Percentiles rank a stretch among this genome's conserved stretches.
Evolutionary conservation across 1,140 invertebrate species (phyloP).

Genomic region (Halotydeus destructor): DNA sequence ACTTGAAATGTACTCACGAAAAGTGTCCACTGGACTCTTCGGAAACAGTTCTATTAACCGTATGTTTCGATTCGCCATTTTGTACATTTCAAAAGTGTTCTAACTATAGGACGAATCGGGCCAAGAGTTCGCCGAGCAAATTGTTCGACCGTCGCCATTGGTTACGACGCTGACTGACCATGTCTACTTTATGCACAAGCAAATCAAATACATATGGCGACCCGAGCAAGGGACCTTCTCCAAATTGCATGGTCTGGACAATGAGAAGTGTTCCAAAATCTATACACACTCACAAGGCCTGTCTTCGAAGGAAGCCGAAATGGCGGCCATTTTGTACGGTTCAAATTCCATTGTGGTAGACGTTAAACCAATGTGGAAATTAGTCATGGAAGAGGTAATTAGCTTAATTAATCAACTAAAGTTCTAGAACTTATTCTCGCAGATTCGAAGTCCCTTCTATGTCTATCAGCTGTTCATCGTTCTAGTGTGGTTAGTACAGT

Average conservation of each 20-base stretch:
- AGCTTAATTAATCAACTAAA: not conserved
- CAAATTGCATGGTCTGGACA: slow-evolving; percentile 19
- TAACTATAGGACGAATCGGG: slow-evolving; percentile 12
- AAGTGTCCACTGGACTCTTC: slow-evolving; percentile 44
- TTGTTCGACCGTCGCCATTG: slow-evolving; percentile 4
- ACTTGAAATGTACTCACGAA: slow-evolving; percentile 32
- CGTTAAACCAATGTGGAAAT: slow-evolving; percentile 18
- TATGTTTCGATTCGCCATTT: slow-evolving; percentile 29
- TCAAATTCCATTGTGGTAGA: slow-evolving; percentile 21
- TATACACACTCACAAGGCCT: slow-evolving; percentile 17
- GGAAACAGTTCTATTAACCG: slow-evolving; percentile 51
- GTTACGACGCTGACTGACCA: slow-evolving; percentile 1
- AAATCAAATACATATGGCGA: slow-evolving; percentile 25
- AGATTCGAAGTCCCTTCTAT: slow-evolving; percentile 26
- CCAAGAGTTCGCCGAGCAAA: slow-evolving; percentile 15
- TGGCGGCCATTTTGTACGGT: slow-evolving; percentile 17
- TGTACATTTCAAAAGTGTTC: not conserved
- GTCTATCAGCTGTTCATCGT: slow-evolving; percentile 27
- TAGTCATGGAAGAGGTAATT: slow-evolving; percentile 19
- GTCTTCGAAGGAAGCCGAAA: slow-evolving; percentile 11
- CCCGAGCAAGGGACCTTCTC: slow-evolving; percentile 17
- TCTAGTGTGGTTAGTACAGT: slow-evolving; percentile 24
- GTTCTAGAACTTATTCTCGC: not conserved
- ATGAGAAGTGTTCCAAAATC: slow-evolving; percentile 16
- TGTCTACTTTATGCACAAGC: slow-evolving; percentile 23